Percentiles rank a stretch among this genome's conserved stretches.
Evolutionary conservation across 2,888 invertebrate species (phyloP).

Genomic region (Aproaerema taeniolella): DNA sequence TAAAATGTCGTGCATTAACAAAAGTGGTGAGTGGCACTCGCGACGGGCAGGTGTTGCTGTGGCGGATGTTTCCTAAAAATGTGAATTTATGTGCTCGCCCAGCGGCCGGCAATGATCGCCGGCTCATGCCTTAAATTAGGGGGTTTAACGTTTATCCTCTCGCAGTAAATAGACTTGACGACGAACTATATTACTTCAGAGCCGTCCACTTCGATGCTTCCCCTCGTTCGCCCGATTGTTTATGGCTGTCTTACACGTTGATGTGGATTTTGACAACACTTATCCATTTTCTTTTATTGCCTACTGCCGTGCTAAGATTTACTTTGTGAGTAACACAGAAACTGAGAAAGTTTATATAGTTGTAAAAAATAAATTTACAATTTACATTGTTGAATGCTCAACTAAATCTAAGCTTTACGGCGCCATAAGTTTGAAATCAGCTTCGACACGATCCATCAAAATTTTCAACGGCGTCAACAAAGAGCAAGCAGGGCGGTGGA

Average conservation of each 20-base stretch:
- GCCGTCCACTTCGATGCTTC: constrained; percentile 37
- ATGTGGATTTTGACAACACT: constrained; percentile 32
- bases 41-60: constrained; percentile 50
- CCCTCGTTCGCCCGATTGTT: constrained; percentile 40
- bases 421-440: constrained; percentile 13
- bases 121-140: constrained; percentile 72
- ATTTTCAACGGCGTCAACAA: constrained; percentile 32
- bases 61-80: constrained; percentile 61
- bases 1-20: constrained; percentile 13
- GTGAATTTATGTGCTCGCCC: constrained; percentile 67
- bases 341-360: too few species aligned
- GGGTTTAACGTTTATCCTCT: constrained; percentile 69
- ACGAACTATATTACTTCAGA: constrained; percentile 56
- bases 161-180: constrained; percentile 62
- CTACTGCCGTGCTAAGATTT: constrained; percentile 5
- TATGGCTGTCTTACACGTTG: constrained; percentile 44
- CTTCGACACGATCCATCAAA: constrained; percentile 21
- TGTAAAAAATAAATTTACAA: neutral
- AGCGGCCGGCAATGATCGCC: constrained; percentile 67
- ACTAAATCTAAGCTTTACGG: constrained; percentile 12
- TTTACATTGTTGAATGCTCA: neutral
- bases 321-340: too few species aligned
- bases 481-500: constrained; percentile 28
- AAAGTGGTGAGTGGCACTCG: constrained; percentile 31
- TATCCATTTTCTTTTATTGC: constrained; percentile 19